Conservation (phyloP, 1,140 invertebrate genomes). For the Drosophila punjabiensis region DNA sequence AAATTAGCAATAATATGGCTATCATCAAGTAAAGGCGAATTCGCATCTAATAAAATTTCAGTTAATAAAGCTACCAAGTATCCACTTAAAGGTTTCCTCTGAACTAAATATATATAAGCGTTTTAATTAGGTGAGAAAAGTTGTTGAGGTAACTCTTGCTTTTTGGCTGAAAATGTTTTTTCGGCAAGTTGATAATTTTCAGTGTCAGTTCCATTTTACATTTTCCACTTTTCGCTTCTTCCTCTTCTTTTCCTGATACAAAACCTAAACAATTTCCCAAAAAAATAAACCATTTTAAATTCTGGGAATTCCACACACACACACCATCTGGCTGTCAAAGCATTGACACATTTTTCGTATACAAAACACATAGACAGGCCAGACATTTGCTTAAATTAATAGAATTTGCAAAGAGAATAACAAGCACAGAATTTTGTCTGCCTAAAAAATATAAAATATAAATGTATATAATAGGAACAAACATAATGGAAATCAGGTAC, state of each 20-base stretch:
- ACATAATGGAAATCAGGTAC: not conserved
- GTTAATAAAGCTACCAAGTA: conserved; percentile 8
- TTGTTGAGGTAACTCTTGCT: not conserved
- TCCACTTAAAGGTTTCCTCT: not conserved
- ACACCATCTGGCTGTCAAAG: conserved; percentile 4
- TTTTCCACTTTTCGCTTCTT: not conserved
- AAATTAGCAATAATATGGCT: not conserved
- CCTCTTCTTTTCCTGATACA: not conserved
- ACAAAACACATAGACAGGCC: conserved; percentile 35
- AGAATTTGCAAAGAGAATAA: not conserved
- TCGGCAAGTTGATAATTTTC: not conserved
- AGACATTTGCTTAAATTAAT: conserved; percentile 4
- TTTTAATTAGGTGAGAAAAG: not conserved
- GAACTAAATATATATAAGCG: not conserved
- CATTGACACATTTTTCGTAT: conserved; percentile 27
- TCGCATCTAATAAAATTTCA: not conserved
- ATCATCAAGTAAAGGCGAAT: no score
- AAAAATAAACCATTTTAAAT: not conserved
- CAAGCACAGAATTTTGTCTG: not conserved
- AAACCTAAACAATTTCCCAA: not conserved
- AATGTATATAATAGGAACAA: not conserved
- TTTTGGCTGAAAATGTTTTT: not conserved
- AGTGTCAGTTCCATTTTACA: not conserved
- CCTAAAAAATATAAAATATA: not conserved
- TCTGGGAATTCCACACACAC: conserved; percentile 4